Conservation (phyloP, 2,113 vertebrate genomes). For the Oryzias woworae region DNA sequence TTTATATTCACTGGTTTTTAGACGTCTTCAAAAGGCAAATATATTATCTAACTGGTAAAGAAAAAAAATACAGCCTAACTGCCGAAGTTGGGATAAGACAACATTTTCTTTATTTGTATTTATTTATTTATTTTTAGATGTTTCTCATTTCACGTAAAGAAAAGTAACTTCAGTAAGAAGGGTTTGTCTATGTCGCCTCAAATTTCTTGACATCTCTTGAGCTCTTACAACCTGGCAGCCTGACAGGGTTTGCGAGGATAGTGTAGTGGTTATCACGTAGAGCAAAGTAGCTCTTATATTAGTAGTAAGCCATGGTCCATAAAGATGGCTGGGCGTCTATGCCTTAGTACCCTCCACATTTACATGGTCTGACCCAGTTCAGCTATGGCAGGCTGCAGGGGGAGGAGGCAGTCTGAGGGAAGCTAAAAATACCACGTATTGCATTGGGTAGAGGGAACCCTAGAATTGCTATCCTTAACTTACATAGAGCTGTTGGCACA, state of each 20-base stretch:
- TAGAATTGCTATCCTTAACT: slow-evolving; percentile 76
- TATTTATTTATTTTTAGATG: too few species aligned
- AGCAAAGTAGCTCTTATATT: slow-evolving; percentile 62
- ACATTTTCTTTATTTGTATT: too few species aligned
- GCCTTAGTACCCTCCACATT: slow-evolving; percentile 75
- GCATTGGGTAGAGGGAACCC: slow-evolving; percentile 78
- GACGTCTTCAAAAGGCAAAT: too few species aligned
- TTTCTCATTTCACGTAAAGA: slow-evolving; percentile 6
- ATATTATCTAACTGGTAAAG: too few species aligned
- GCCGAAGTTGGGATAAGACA: too few species aligned
- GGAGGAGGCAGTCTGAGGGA: slow-evolving; percentile 68
- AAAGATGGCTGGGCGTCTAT: slow-evolving; percentile 65
- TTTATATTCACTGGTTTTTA: too few species aligned
- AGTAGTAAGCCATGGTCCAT: slow-evolving; percentile 36
- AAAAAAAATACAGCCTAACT: too few species aligned
- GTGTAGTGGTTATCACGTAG: slow-evolving; percentile 42
- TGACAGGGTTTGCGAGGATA: slow-evolving; percentile 40
- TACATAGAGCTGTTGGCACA: slow-evolving; percentile 68
- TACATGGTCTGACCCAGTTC: slow-evolving; percentile 78
- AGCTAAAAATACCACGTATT: slow-evolving; percentile 79
- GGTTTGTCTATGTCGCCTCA: slow-evolving; percentile 14
- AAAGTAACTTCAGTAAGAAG: slow-evolving; percentile 21
- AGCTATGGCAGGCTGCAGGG: slow-evolving; percentile 57
- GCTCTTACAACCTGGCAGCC: slow-evolving; percentile 47
- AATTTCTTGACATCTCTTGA: slow-evolving; percentile 37